Percentiles rank a stretch among this genome's conserved stretches.
Conservation (phyloP, 2,888 invertebrate species). For the Antheraea yamamai region DNA sequence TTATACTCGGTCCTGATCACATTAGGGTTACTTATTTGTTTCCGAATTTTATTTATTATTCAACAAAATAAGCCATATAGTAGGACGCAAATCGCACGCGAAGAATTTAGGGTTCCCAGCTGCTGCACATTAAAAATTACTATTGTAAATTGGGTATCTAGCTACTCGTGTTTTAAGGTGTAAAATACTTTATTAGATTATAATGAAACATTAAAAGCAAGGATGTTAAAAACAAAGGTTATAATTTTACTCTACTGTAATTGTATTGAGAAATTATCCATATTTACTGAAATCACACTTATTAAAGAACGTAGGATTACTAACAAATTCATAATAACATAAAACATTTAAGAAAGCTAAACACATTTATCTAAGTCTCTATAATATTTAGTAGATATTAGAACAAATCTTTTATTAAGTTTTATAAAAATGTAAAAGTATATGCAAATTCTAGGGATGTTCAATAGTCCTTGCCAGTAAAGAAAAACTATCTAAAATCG, state of each 20-base stretch:
- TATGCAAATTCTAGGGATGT: neutral
- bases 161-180: too few species aligned
- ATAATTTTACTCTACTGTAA: too few species aligned
- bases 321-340: too few species aligned
- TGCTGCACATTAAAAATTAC: constrained; percentile 35
- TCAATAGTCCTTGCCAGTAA: neutral
- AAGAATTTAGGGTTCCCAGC: constrained; percentile 49
- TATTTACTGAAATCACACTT: too few species aligned
- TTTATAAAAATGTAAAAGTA: neutral
- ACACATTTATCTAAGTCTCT: too few species aligned
- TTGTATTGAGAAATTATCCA: too few species aligned
- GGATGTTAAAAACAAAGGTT: too few species aligned
- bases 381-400: neutral
- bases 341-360: too few species aligned
- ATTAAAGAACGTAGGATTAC: too few species aligned
- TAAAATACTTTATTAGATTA: too few species aligned
- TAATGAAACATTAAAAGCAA: too few species aligned
- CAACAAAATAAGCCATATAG: constrained; percentile 51
- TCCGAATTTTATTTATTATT: constrained; percentile 41
- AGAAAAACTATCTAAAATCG: neutral
- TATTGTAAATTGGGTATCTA: constrained; percentile 51
- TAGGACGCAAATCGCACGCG: constrained; percentile 76
- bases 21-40: constrained; percentile 30
- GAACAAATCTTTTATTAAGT: neutral
- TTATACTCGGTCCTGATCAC: constrained; percentile 31